Evolutionary conservation across 2,113 vertebrate species (phyloP).

Genomic region (Sceloporus tristichus): DNA sequence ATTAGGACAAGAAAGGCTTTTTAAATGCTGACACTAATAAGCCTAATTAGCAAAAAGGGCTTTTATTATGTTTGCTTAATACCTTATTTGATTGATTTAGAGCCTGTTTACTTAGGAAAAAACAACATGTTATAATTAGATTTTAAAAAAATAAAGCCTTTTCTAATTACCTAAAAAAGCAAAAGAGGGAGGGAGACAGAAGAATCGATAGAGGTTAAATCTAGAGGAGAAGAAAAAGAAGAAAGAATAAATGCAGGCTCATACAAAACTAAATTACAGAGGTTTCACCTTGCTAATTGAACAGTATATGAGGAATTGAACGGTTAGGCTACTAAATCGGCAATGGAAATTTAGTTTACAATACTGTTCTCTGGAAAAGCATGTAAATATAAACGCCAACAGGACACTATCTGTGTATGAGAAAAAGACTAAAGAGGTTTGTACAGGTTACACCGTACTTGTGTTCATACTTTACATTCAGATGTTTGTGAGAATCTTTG

Average conservation of each 20-base stretch:
- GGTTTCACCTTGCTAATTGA: not conserved
- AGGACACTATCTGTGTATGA: no score
- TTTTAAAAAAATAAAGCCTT: conserved; percentile 1
- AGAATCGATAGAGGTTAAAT: conserved; percentile 9
- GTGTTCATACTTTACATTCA: no score
- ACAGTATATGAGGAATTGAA: not conserved
- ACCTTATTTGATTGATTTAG: conserved; percentile 32
- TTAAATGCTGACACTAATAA: conserved; percentile 27
- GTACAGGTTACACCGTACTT: no score
- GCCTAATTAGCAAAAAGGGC: conserved; percentile 32
- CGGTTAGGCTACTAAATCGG: not conserved
- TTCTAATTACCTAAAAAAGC: conserved; percentile 11
- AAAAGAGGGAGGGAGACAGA: not conserved
- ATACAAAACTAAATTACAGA: not conserved
- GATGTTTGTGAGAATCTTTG: not conserved
- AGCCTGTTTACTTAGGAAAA: conserved; percentile 20
- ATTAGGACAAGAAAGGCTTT: conserved; percentile 14
- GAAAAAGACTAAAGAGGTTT: no score
- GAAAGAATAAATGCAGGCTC: not conserved
- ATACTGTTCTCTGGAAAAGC: no score
- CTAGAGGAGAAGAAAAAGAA: not conserved
- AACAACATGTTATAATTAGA: conserved; percentile 31
- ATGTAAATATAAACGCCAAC: no score
- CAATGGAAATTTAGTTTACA: not conserved
- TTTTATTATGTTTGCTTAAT: conserved; percentile 33